phyloP scores from a whole-genome alignment of 30 jellyfish, hydroid and myxozoan species.

The Aurelia sp. region DNA sequence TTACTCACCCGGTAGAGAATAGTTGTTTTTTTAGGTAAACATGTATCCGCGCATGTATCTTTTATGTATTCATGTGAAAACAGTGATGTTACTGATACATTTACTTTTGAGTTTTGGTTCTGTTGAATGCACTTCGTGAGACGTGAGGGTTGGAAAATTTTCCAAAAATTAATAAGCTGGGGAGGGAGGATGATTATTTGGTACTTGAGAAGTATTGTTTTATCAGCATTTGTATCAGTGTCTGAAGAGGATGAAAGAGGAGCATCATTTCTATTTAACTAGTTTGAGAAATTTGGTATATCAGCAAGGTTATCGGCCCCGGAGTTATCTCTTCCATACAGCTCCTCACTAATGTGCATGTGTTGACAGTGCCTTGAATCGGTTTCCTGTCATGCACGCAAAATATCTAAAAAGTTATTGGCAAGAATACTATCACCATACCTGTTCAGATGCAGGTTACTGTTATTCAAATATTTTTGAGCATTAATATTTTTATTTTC shows the following conservation, averaged over 20 bases:
- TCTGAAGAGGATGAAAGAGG: background rate
- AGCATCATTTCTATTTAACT: background rate
- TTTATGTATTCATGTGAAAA: no score
- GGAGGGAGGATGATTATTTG: no score
- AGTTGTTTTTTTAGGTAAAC: no score
- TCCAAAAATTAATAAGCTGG: no score
- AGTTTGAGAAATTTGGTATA: background rate
- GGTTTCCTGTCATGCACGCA: conserved; percentile 12
- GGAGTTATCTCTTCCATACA: conserved; percentile 3
- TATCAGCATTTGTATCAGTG: background rate
- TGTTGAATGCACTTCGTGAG: no score
- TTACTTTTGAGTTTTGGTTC: no score
- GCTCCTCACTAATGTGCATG: background rate
- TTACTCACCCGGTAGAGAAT: no score
- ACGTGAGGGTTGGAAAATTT: no score
- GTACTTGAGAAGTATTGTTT: no score
- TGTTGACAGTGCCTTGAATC: conserved; percentile 6
- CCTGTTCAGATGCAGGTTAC: conserved; percentile 32
- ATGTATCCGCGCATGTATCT: no score
- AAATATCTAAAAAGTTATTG: background rate
- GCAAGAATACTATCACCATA: conserved; percentile 27
- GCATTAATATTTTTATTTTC: background rate
- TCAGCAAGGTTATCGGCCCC: background rate
- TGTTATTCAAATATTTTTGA: conserved; percentile 23
- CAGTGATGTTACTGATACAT: no score